Percentiles rank a stretch among this genome's conserved stretches.
These are phyloP conservation scores for Calcarius lapponicus DNA, from an alignment of 2,797 vertebrate genomes.

Conservation along the genomic window DNA sequence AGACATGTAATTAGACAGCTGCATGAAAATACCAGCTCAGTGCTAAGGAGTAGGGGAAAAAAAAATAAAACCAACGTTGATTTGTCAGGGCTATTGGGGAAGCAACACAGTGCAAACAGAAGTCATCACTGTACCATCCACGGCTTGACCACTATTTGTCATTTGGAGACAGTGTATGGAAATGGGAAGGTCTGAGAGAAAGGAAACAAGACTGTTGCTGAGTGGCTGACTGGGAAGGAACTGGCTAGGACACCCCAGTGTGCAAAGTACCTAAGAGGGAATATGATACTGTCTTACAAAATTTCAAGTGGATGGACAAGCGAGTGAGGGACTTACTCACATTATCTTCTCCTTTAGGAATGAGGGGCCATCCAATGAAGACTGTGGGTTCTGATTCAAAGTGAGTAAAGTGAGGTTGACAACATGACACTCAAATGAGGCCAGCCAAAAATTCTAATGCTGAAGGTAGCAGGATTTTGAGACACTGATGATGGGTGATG, in stretches of 20 bases:
- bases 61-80: neutral
- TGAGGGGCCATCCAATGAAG: neutral
- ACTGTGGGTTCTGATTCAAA: neutral
- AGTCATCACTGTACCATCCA: neutral
- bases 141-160: neutral
- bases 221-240: neutral
- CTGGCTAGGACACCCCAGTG: neutral
- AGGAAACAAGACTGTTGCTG: neutral
- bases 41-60: neutral
- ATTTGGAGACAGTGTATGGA: neutral
- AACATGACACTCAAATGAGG: neutral
- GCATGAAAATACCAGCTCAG: neutral
- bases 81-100: neutral
- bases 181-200: neutral
- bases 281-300: neutral
- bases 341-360: neutral
- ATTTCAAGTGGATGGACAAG: neutral
- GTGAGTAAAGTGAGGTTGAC: neutral
- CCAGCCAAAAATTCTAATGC: neutral
- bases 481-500: neutral
- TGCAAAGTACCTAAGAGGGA: neutral
- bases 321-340: neutral
- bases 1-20: neutral
- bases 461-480: neutral
- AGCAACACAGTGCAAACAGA: neutral